Percentiles rank a stretch among this genome's conserved stretches.
phyloP scores from a whole-genome alignment of 2,888 invertebrate genomes.

The Dryococelus australis region DNA sequence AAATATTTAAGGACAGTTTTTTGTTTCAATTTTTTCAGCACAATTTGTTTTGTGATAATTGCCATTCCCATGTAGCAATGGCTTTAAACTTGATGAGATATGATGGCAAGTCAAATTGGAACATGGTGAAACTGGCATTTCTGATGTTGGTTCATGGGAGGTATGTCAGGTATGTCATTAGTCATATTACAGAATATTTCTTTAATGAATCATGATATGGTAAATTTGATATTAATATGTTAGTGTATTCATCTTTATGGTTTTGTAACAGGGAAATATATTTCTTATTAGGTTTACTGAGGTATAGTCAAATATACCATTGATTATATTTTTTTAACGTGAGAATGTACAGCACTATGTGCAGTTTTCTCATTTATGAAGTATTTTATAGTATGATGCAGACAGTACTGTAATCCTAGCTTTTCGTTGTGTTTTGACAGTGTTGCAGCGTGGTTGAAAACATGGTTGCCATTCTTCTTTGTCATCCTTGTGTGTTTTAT shows the following conservation, averaged over 20 bases:
- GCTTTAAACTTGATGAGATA: constrained; percentile 94
- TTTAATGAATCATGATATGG: not conserved
- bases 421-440: constrained; percentile 59
- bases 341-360: not conserved
- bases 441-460: constrained; percentile 74
- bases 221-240: too few relatives aligned
- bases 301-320: not conserved
- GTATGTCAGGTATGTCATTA: constrained; percentile 73
- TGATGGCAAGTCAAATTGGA: constrained; percentile 79
- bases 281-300: too few relatives aligned
- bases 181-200: not conserved
- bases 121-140: constrained; percentile 88
- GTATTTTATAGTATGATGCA: not conserved
- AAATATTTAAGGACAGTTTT: not conserved
- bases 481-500: constrained; percentile 51
- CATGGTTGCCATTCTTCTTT: constrained; percentile 82
- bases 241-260: too few relatives aligned
- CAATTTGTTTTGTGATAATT: constrained; percentile 96
- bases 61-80: constrained; percentile 96
- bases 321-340: too few relatives aligned
- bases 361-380: not conserved
- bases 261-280: too few relatives aligned
- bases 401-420: not conserved
- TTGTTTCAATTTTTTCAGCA: constrained; percentile 70
- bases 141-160: constrained; percentile 79